Evolutionary conservation across 2,888 invertebrate genomes (phyloP).

Genomic region (Cantharis rustica): DNA sequence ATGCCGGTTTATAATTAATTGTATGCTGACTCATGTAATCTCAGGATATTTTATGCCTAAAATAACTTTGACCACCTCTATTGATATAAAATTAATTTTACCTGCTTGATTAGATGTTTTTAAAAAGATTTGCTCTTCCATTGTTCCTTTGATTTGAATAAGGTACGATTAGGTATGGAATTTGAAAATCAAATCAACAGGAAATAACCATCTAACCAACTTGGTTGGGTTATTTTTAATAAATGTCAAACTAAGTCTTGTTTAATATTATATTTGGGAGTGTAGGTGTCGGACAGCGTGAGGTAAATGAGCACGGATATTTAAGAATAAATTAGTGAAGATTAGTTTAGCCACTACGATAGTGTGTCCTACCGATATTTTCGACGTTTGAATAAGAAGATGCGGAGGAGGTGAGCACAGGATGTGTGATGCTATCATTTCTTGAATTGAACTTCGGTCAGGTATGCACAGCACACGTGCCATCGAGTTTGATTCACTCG

Average conservation of each 20-base stretch:
- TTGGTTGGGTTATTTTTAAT: slow-evolving; percentile 20
- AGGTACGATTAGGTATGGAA: slow-evolving; percentile 17
- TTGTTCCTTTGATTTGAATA: slow-evolving; percentile 20
- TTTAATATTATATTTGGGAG: slow-evolving; percentile 16
- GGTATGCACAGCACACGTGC: slow-evolving; percentile 36
- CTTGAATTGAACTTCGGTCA: slow-evolving; percentile 36
- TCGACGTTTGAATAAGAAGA: slow-evolving; percentile 25
- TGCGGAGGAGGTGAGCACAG: slow-evolving; percentile 29
- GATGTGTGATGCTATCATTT: slow-evolving; percentile 34
- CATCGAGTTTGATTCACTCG: slow-evolving; percentile 25
- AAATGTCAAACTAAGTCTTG: slow-evolving; percentile 27
- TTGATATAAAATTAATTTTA: slow-evolving; percentile 30
- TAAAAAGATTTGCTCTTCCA: slow-evolving; percentile 21
- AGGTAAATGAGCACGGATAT: slow-evolving; percentile 30
- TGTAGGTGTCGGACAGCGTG: slow-evolving; percentile 25
- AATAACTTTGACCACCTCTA: slow-evolving; percentile 25
- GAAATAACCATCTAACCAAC: slow-evolving; percentile 24
- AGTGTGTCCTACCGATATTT: slow-evolving; percentile 24
- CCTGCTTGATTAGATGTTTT: slow-evolving; percentile 28
- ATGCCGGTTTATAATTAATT: slow-evolving; percentile 43
- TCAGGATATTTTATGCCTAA: slow-evolving; percentile 18
- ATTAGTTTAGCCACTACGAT: slow-evolving; percentile 18
- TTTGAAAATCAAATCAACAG: slow-evolving; percentile 13
- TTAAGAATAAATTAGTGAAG: slow-evolving; percentile 13
- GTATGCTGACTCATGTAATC: slow-evolving; percentile 43